Base-by-base conservation (phyloP, 2,888 invertebrate species). In the Lottia scabra region DNA sequence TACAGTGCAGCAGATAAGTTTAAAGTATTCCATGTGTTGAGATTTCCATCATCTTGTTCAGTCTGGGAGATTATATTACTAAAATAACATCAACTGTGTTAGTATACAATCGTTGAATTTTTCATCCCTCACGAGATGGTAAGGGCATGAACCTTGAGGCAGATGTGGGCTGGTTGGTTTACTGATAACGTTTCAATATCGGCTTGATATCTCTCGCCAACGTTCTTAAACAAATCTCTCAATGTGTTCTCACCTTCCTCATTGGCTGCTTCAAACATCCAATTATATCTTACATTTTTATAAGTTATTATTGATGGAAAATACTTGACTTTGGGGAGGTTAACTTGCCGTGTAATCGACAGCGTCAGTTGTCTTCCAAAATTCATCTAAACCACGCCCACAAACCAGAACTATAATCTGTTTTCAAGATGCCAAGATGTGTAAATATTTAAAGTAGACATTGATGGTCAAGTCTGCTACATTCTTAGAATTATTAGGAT, bases 81-180 rank as follows among this genome's bases (percentile, higher is more conserved):
- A 72, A 65, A 68, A 72, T 65, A 72, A 68, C 72, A 72, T 68
- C 56, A 63, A 48, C 68, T 48, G 63, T 72, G 72, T 72, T 72
- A 72, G 72, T 72, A 72, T 72, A 72, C 72, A 72, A 65, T 72
- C 72, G 68, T 63, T 68, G 68, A 56, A 68, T 68, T 68, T 68
- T 72, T 68, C 68, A 63, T 69, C 45, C 68, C 68, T 63, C 46
- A n/a, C 26, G n/a, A 63, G 26, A 38, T 69, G 68, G 68, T 43
- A 63, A 46, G 68, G 44, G 38, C 46, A 44, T 45, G 63, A 69
- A 63, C 68, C 43, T 19, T 19, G 43, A 68, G 68, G 30, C 68
- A 69, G 68, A 63, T 69, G 68, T 45, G 44, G 68, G 44, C 56
- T 23, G 63, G 30, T 56, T 23, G 63, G 30, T 56, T 48, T 30